A percentile compares a stretch with the other conserved stretches of the same genome.
These are phyloP conservation scores for Microtus richardsoni DNA, from an alignment of 2,113 vertebrate species.

Conservation along the genomic window DNA sequence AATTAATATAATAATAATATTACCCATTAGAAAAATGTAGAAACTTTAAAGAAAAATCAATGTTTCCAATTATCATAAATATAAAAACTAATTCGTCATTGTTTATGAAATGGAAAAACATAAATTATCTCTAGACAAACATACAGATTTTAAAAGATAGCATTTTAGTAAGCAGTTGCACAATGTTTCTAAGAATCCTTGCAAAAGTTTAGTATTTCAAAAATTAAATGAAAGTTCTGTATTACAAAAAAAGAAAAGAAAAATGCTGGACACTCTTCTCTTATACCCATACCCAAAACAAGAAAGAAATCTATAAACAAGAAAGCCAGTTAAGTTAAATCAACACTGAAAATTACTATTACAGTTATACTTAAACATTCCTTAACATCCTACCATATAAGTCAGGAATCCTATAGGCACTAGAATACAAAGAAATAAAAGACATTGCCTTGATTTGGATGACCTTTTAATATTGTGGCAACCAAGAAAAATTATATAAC, in stretches of 20 bases:
- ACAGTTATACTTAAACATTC: background rate
- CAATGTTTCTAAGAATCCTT: conserved; percentile 55
- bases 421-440: background rate
- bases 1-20: background rate
- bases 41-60: conserved; percentile 38
- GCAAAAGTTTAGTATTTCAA: conserved; percentile 51
- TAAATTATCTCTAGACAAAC: conserved; percentile 31
- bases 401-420: background rate
- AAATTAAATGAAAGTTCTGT: conserved; percentile 25
- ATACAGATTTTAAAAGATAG: background rate
- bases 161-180: conserved; percentile 16
- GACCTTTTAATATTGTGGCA: background rate
- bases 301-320: too few species aligned
- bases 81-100: conserved; percentile 19
- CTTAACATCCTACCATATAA: background rate
- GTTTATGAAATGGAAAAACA: conserved; percentile 42
- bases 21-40: background rate
- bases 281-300: background rate
- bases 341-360: background rate
- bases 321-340: too few species aligned
- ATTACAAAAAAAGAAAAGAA: background rate
- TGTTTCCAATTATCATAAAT: background rate
- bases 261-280: background rate
- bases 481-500: background rate
- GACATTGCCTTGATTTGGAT: background rate